Base-by-base conservation (phyloP, 1,140 invertebrate genomes). In the Maniola jurtina region DNA sequence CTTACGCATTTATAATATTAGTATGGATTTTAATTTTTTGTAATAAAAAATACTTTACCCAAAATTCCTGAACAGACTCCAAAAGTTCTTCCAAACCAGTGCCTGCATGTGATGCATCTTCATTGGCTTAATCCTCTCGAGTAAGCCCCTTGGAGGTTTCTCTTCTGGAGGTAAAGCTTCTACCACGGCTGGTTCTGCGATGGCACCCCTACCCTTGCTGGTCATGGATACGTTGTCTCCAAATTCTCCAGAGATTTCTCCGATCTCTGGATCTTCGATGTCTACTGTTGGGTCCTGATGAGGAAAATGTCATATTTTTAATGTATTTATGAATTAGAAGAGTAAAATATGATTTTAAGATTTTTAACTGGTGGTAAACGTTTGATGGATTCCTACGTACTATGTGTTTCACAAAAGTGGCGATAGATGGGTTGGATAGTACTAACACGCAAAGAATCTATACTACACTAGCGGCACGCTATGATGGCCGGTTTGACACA, bases 21-120 rank as follows among this genome's bases (percentile, higher is more conserved):
- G n/a, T n/a, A n/a, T n/a, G n/a, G n/a, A n/a, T n/a, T n/a, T n/a
- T n/a, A n/a, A n/a, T n/a, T n/a, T n/a, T n/a, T n/a, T n/a, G n/a
- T n/a, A n/a, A n/a, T n/a, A n/a, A n/a, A 52, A 48, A 70, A 67
- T 56, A 54, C 34, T 92, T 92, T 90, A 97, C 96, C 96, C 96
- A 63, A 97, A 95, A 88, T 99, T 98, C 80, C 98, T 93, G 92
- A 96, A 96, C 92, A 98, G 95, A 88, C 96, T 94, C 62, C 97
- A 93, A 76, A 98, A 95, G 88, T 99, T 99, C 81, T 99, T 99
- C 93, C 97, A 96, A 47, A 97, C 93, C 6, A 98, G 88, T 25
- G 97, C 97, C 58, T 94, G 93, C 92, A 97, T 95, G 70, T 97
- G 95, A 78, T 93, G 91, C 33, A 89, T 81, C 75, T 95, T 92